phyloP scores from a whole-genome alignment of 2,888 invertebrate species.

The Yponomeuta sedellus region DNA sequence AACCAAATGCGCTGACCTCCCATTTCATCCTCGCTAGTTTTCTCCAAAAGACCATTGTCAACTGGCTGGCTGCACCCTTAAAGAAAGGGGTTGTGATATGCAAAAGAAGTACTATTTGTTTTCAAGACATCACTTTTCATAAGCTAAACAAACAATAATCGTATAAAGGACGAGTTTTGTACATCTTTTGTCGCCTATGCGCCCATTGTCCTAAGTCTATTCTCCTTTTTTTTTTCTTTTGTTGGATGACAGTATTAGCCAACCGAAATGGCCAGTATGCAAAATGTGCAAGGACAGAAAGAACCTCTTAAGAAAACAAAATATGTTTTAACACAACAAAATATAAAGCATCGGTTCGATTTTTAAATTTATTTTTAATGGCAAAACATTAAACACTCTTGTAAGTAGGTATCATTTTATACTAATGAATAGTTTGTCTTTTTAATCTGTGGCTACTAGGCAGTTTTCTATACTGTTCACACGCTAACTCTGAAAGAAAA shows the following conservation, averaged over 20 bases:
- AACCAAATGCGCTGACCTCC: constrained; percentile 30
- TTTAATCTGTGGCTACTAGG: no score
- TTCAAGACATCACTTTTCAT: constrained; percentile 62
- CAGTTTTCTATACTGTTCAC: no score
- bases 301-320: not conserved
- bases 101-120: constrained; percentile 51
- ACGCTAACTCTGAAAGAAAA: no score
- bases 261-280: constrained; percentile 21
- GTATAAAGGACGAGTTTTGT: constrained; percentile 62
- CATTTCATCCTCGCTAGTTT: constrained; percentile 20
- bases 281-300: not conserved
- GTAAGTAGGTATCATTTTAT: no score
- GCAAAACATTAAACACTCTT: no score
- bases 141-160: constrained; percentile 71
- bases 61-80: constrained; percentile 27
- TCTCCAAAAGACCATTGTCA: constrained; percentile 25
- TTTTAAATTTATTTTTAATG: no score
- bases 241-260: constrained; percentile 24
- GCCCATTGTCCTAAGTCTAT: constrained; percentile 49
- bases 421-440: no score
- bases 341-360: no score
- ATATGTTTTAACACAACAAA: no score
- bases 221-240: constrained; percentile 37
- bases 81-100: constrained; percentile 10
- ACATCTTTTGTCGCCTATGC: constrained; percentile 57